phyloP scores from a whole-genome alignment of 2,888 invertebrate species.

The Busseola fusca region DNA sequence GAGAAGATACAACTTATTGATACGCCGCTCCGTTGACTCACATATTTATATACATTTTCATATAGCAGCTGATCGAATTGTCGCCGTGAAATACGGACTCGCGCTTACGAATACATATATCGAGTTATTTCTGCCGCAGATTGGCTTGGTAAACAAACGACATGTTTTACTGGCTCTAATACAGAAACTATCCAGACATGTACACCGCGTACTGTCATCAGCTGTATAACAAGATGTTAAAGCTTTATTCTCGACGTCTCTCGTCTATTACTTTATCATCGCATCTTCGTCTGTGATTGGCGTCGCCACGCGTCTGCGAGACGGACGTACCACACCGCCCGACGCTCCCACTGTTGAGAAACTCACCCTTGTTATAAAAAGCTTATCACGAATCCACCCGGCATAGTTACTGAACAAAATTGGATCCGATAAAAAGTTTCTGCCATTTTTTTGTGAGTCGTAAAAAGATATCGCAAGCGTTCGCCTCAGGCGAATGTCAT shows the following conservation, averaged over 20 bases:
- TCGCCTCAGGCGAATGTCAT: conserved; percentile 75
- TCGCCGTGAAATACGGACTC: conserved; percentile 53
- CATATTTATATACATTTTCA: conserved; percentile 68
- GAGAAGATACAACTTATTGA: conserved; percentile 62
- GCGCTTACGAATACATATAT: conserved; percentile 37
- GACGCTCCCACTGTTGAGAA: conserved; percentile 36
- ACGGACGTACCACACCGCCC: conserved; percentile 35
- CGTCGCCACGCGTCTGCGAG: conserved; percentile 46
- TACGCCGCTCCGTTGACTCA: conserved; percentile 60
- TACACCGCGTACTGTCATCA: conserved; percentile 22
- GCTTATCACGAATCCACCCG: conserved; percentile 79
- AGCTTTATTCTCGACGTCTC: conserved; percentile 51
- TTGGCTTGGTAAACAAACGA: conserved; percentile 56
- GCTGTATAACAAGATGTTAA: conserved; percentile 40
- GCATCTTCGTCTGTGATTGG: conserved; percentile 59
- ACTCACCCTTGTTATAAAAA: conserved; percentile 78
- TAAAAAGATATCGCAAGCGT: conserved; percentile 76
- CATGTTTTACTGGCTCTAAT: conserved; percentile 46
- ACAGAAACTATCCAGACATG: conserved; percentile 21
- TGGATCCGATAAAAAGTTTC: conserved; percentile 80
- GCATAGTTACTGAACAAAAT: conserved; percentile 80
- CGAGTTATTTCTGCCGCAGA: conserved; percentile 59
- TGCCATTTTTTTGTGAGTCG: conserved; percentile 77
- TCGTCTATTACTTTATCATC: conserved; percentile 44
- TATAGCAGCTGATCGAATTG: conserved; percentile 63